These are phyloP conservation scores for Operophtera brumata DNA, from an alignment of 2,888 invertebrate genomes.

Conservation along the genomic window DNA sequence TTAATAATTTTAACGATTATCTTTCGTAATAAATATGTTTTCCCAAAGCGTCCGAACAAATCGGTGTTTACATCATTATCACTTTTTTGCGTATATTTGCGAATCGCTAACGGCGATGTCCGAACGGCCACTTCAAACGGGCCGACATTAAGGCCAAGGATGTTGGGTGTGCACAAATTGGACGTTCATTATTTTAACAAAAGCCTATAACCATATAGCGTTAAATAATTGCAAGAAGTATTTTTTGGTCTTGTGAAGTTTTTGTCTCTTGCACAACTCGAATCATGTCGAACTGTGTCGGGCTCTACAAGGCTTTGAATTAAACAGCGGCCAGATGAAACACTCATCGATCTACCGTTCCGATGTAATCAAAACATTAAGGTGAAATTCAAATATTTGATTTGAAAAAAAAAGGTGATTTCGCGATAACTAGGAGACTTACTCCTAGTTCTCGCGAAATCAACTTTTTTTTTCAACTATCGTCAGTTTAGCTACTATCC, in stretches of 20 bases:
- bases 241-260: constrained; percentile 51
- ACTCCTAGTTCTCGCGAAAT: too few relatives aligned
- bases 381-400: too few relatives aligned
- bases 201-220: constrained; percentile 61
- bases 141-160: constrained; percentile 71
- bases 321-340: constrained; percentile 30
- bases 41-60: constrained; percentile 43
- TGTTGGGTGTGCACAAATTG: constrained; percentile 60
- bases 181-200: constrained; percentile 69
- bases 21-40: constrained; percentile 41
- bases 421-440: too few relatives aligned
- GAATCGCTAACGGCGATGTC: constrained; percentile 61
- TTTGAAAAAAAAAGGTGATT: too few relatives aligned
- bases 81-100: constrained; percentile 60
- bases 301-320: constrained; percentile 35
- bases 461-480: too few relatives aligned
- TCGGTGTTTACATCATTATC: constrained; percentile 57
- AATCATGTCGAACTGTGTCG: constrained; percentile 19
- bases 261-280: constrained; percentile 47
- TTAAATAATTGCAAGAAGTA: constrained; percentile 60
- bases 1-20: constrained; percentile 40
- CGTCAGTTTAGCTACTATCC: too few relatives aligned
- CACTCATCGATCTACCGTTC: constrained; percentile 17
- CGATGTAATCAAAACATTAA: constrained; percentile 24
- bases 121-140: constrained; percentile 60